Percentiles rank a stretch among this genome's conserved stretches.
Evolutionary conservation across 2,888 invertebrate genomes (phyloP).

Genomic region (Eupithecia exiguata): DNA sequence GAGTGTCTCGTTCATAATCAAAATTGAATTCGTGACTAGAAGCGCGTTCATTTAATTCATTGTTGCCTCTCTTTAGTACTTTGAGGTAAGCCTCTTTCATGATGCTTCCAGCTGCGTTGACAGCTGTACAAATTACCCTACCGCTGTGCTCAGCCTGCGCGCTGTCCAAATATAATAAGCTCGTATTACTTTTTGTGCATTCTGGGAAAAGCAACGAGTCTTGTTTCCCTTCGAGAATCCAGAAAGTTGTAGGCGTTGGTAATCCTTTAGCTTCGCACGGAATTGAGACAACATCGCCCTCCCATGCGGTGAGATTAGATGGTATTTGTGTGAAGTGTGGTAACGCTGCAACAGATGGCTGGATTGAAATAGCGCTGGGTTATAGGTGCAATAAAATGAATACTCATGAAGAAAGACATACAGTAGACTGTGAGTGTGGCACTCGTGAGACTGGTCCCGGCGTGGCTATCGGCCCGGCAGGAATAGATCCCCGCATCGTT

Average conservation of each 20-base stretch:
- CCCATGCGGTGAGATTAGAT: slow-evolving; percentile 93
- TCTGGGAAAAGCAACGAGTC: slow-evolving; percentile 84
- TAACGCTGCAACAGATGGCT: slow-evolving; percentile 88
- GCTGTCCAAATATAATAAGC: slow-evolving; percentile 76
- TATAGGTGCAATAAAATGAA: slow-evolving; percentile 75
- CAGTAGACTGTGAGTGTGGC: slow-evolving; percentile 96
- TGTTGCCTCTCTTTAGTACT: slow-evolving; percentile 75
- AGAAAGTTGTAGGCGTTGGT: slow-evolving; percentile 96
- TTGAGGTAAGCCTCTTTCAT: slow-evolving; percentile 81
- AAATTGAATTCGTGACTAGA: slow-evolving; percentile 63
- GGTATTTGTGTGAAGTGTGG: slow-evolving; percentile 94
- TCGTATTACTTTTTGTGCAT: slow-evolving; percentile 79
- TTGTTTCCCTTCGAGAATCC: slow-evolving; percentile 96
- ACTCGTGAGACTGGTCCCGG: slow-evolving; percentile 93
- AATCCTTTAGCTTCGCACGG: slow-evolving; percentile 96
- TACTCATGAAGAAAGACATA: slow-evolving; percentile 84
- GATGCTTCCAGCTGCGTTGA: slow-evolving; percentile 80
- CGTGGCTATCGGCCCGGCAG: slow-evolving; percentile 95
- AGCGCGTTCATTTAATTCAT: slow-evolving; percentile 67
- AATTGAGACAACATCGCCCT: slow-evolving; percentile 94
- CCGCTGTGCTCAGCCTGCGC: slow-evolving; percentile 76
- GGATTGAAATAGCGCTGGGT: slow-evolving; percentile 73
- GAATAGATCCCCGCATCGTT: slow-evolving; percentile 95
- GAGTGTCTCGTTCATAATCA: slow-evolving; percentile 70
- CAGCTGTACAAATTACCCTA: slow-evolving; percentile 79